Percentiles rank a stretch among this genome's conserved stretches.
These are phyloP conservation scores for Holothuria glaberrima DNA, from an alignment of 35 echinoderm and acorn worm genomes.

Conservation along the genomic window DNA sequence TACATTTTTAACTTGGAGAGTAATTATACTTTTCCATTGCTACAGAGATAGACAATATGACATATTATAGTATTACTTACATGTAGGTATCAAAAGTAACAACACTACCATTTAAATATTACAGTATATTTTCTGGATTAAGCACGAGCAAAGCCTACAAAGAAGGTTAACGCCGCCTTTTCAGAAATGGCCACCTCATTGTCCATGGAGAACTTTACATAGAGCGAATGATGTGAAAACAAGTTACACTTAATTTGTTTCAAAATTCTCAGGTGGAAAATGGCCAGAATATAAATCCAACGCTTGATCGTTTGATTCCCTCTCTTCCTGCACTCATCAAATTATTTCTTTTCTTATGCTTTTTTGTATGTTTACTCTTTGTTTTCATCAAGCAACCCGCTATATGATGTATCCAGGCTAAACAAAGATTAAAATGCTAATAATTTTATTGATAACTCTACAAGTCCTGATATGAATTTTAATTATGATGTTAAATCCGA, in stretches of 20 bases:
- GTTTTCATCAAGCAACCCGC: neutral
- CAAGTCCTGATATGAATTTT: too few species aligned
- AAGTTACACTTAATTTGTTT: conserved; percentile 6
- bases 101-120: too few species aligned
- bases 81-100: too few species aligned
- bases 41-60: too few species aligned
- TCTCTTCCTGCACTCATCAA: too few species aligned
- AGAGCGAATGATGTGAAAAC: neutral
- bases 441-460: neutral
- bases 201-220: neutral
- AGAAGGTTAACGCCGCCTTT: neutral
- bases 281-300: neutral
- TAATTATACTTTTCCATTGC: too few species aligned
- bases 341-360: too few species aligned
- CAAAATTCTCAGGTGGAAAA: neutral
- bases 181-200: neutral
- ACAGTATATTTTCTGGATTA: too few species aligned
- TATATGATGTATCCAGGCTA: neutral
- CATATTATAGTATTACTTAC: too few species aligned
- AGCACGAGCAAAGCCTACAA: neutral
- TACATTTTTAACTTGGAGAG: too few species aligned
- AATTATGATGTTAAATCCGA: too few species aligned
- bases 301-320: neutral
- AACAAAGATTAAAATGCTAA: neutral
- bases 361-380: too few species aligned